These are phyloP conservation scores for Leistus spinibarbis DNA, from an alignment of 2,888 invertebrate genomes.

Conservation along the genomic window DNA sequence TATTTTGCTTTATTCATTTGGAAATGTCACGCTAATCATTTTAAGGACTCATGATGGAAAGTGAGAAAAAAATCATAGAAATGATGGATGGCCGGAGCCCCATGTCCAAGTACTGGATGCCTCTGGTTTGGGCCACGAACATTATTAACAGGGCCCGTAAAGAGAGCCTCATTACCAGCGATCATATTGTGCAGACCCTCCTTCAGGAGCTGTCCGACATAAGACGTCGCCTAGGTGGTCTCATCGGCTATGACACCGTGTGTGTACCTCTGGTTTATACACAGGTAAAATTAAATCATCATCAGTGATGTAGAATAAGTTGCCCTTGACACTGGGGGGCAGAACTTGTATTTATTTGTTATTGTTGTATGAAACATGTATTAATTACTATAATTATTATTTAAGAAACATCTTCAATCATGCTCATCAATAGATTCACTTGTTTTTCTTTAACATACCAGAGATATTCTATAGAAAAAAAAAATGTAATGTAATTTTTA, in stretches of 20 bases:
- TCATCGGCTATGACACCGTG: constrained; percentile 90
- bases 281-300: too few species aligned
- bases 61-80: constrained; percentile 89
- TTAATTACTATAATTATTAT: background rate
- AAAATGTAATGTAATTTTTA: constrained; percentile 42
- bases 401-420: background rate
- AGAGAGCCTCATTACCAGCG: constrained; percentile 82
- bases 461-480: background rate
- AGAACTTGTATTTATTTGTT: too few species aligned
- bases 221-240: constrained; percentile 78
- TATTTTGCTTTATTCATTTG: background rate
- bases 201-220: constrained; percentile 89
- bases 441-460: background rate
- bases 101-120: constrained; percentile 94
- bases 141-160: constrained; percentile 87
- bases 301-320: background rate
- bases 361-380: background rate
- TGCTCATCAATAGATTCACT: background rate
- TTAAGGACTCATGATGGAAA: constrained; percentile 86
- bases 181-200: constrained; percentile 91
- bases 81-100: constrained; percentile 87
- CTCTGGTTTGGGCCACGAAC: constrained; percentile 90
- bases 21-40: constrained; percentile 11
- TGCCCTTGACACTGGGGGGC: background rate
- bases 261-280: constrained; percentile 92